Evolutionary conservation across 2,888 invertebrate genomes (phyloP), one percentile per base, ranked within the genome.

Genomic region (Notodonta dromedarius): DNA sequence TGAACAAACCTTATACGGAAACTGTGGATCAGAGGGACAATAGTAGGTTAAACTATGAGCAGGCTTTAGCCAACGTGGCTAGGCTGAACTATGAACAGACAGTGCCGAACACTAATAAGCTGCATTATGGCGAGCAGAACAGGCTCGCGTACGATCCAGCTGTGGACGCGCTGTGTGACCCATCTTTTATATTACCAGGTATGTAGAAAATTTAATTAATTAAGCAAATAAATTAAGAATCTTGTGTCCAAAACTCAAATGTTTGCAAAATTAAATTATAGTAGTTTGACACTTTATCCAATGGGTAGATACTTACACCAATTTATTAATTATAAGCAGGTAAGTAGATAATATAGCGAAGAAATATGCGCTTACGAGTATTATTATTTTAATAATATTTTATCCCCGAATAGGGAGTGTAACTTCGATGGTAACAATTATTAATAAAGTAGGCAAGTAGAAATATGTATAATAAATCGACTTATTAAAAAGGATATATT

Each of bases 101-200:
- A 62, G 86, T 86, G 77, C 76, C 78, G 54, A 84, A 73, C 74
- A 74, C 82, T 52, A 81, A 75, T 63, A 92, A 91, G 70, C 67
- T 88, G 58, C 89, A 89, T 59, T 93, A 92, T 82, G 74, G 76
- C 51, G 91, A 92, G 60, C 92, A 90, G 69, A 90, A 76, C 74
- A 85, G 93, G 70, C 83, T 91, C 60, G 73, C 89, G 0, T 93
- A 88, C 62, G 92, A 91, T 64, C 86, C 90, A 24, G 65, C 85
- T 5, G 80, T 89, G 69, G 93, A 93, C 65, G 78, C 83, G 48
- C 79, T 93, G 78, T 92, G 90, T 66, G 91, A 93, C 67, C 74
- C 88, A 57, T 74, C 90, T 35, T 93, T 89, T 67, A 80, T 90
- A 62, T 77, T 92, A 74, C 85, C 74, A 90, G 93, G 93, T 93